Evolutionary conservation across 1,140 invertebrate species (phyloP).

Genomic region (Amyelois transitella): DNA sequence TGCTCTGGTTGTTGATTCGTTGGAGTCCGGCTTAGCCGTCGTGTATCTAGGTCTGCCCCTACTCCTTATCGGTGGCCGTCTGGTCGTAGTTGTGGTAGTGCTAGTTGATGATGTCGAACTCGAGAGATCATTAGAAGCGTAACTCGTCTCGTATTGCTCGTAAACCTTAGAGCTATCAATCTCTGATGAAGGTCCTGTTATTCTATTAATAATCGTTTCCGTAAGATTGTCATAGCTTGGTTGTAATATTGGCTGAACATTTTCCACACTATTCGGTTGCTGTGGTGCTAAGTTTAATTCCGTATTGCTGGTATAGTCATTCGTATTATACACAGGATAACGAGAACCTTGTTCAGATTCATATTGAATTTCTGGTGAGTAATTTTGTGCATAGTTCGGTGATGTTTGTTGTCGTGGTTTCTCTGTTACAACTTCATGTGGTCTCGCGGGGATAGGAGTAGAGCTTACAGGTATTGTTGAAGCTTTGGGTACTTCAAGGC

Average conservation of each 20-base stretch:
- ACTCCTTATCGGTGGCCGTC: slow-evolving; percentile 55
- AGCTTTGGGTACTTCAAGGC: slow-evolving; percentile 10
- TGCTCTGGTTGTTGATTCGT: slow-evolving; percentile 49
- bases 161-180: slow-evolving; percentile 27
- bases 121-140: slow-evolving; percentile 29
- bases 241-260: slow-evolving; percentile 13
- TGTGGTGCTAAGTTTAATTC: slow-evolving; percentile 13
- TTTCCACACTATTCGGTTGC: slow-evolving; percentile 9
- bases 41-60: slow-evolving; percentile 62
- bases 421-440: slow-evolving; percentile 25
- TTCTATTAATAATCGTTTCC: slow-evolving; percentile 19
- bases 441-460: slow-evolving; percentile 15
- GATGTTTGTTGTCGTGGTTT: slow-evolving; percentile 32
- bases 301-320: slow-evolving; percentile 36
- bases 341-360: slow-evolving; percentile 39
- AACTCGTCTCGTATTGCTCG: slow-evolving; percentile 39
- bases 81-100: slow-evolving; percentile 50
- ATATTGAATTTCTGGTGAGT: slow-evolving; percentile 55
- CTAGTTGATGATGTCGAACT: slow-evolving; percentile 33
- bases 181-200: slow-evolving; percentile 20
- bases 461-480: slow-evolving; percentile 8
- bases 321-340: slow-evolving; percentile 39
- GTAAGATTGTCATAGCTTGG: slow-evolving; percentile 26
- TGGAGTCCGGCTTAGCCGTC: slow-evolving; percentile 43
- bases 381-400: slow-evolving; percentile 46